Percentiles rank a stretch among this genome's conserved stretches.
Evolutionary conservation across 2,797 vertebrate species (phyloP).

Genomic region (Rhynchonycteris naso): DNA sequence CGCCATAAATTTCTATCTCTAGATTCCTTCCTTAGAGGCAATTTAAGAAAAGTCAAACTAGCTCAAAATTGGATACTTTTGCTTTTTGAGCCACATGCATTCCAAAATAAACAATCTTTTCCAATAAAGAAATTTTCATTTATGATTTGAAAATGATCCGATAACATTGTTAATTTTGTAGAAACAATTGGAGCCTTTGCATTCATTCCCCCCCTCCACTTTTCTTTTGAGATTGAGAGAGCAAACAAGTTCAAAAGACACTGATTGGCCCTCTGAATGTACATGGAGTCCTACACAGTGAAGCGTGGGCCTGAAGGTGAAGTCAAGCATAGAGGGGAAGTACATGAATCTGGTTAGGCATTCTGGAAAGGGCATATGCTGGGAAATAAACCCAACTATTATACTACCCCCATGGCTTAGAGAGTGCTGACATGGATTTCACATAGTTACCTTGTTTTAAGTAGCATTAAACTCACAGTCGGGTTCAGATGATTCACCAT

Average conservation of each 20-base stretch:
- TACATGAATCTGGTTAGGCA: neutral
- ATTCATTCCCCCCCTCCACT: no score
- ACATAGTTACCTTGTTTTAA: neutral
- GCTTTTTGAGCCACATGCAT: neutral
- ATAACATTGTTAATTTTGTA: neutral
- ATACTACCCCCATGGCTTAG: neutral
- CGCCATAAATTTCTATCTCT: neutral
- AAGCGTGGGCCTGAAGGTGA: neutral
- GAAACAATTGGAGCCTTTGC: neutral
- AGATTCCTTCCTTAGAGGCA: neutral
- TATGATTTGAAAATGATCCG: neutral
- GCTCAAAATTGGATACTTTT: neutral
- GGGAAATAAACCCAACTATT: neutral
- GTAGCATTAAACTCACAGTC: neutral
- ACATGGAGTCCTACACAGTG: neutral
- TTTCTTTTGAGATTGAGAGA: no score
- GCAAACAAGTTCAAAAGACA: neutral
- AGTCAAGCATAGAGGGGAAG: neutral
- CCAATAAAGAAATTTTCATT: neutral
- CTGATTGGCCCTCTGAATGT: neutral
- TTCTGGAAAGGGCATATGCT: neutral
- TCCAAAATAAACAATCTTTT: constrained; percentile 4
- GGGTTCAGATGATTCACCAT: neutral
- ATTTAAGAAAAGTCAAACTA: neutral
- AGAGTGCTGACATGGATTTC: neutral